These are phyloP conservation scores for Pomatostomus ruficeps DNA, from an alignment of 2,113 vertebrate genomes.

Conservation along the genomic window DNA sequence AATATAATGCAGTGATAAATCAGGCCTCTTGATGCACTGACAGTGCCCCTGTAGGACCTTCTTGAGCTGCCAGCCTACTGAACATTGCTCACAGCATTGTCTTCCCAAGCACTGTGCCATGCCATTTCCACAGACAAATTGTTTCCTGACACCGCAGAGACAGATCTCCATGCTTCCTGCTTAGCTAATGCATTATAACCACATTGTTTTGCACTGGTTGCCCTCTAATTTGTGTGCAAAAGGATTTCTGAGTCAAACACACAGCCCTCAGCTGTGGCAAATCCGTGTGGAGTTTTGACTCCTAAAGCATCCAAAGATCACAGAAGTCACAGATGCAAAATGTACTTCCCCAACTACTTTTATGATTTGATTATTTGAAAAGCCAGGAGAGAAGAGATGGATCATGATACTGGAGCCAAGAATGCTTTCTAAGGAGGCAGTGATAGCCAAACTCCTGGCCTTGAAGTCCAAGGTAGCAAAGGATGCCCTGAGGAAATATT, in stretches of 20 bases:
- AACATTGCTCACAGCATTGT: conserved; percentile 18
- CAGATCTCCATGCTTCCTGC: conserved; percentile 45
- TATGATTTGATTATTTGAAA: conserved; percentile 38
- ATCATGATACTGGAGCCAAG: background rate
- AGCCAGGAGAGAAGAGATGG: conserved; percentile 6
- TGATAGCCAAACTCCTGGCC: background rate
- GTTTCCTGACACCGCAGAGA: conserved; percentile 54
- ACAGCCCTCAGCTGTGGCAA: conserved; percentile 14
- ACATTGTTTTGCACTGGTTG: conserved; percentile 51
- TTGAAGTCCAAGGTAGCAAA: conserved; percentile 6
- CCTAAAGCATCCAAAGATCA: conserved; percentile 36
- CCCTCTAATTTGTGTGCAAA: conserved; percentile 48
- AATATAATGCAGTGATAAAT: conserved; percentile 46
- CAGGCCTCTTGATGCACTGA: conserved; percentile 40
- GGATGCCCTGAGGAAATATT: conserved; percentile 19
- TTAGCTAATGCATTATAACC: conserved; percentile 43
- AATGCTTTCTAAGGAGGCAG: conserved; percentile 54
- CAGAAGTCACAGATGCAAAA: conserved; percentile 22
- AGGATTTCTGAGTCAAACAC: conserved; percentile 25
- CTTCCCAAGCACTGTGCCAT: conserved; percentile 32
- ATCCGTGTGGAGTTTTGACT: conserved; percentile 32
- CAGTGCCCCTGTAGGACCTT: conserved; percentile 47
- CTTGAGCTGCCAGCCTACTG: background rate
- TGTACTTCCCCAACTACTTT: background rate
- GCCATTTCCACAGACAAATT: conserved; percentile 53